These are phyloP conservation scores for Irena cyanogastra DNA, from an alignment of 2,113 vertebrate genomes.

Conservation along the genomic window DNA sequence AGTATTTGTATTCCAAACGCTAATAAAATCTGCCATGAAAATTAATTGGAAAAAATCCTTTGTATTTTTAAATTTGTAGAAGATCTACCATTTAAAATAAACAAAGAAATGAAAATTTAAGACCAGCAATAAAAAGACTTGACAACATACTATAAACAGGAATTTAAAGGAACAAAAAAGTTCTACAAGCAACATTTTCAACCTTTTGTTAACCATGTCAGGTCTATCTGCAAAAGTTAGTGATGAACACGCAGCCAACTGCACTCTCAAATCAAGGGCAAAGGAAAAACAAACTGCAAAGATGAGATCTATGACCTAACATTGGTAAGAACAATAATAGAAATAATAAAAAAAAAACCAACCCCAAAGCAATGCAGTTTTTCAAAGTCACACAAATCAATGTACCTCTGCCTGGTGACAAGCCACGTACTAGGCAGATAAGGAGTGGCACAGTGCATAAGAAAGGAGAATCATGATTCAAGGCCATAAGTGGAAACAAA, in stretches of 20 bases:
- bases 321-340: not conserved
- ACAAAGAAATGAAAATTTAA: not conserved
- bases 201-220: not conserved
- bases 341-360: not conserved
- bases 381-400: not conserved
- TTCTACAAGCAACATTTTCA: not conserved
- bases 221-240: not conserved
- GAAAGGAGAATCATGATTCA: not conserved
- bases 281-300: not conserved
- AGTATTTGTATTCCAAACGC: not conserved
- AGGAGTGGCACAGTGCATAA: not conserved
- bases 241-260: not conserved
- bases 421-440: not conserved
- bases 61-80: not conserved
- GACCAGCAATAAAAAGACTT: not conserved
- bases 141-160: not conserved
- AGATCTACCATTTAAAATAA: not conserved
- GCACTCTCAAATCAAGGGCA: not conserved
- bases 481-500: not conserved
- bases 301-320: not conserved
- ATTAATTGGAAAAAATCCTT: not conserved
- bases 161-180: not conserved
- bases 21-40: not conserved
- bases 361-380: not conserved
- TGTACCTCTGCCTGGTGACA: not conserved